Evolutionary conservation across 2,797 vertebrate genomes (phyloP), one percentile per base, ranked within the genome.

Genomic region (Babyrousa celebensis): DNA sequence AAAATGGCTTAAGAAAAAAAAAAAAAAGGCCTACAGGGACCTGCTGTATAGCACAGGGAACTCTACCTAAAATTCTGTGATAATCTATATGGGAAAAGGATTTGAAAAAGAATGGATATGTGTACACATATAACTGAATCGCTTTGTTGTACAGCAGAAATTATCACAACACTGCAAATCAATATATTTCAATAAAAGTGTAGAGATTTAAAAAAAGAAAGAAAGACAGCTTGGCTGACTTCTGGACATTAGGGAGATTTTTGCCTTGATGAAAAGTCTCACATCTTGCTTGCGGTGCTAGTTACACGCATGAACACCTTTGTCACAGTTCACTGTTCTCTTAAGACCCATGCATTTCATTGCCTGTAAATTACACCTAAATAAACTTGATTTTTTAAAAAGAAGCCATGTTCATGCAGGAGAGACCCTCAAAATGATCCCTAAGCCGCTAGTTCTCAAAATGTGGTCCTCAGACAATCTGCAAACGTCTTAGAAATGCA

Each of bases 341-440:
- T 78, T 78, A 32, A 78, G 75, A 23, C 32, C 32, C 11, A 78
- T 78, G 52, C 29, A 56, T 78, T 32, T 32, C 18, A 78, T 20
- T 32, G 18, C 75, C 32, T 32, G 20, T 56, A 78, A 15, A 78
- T 78, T 56, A 78, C 3, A 56, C 75, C 29, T 56, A 12, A 56
- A 32, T 32, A 32, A 78, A 78, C 18, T 23, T 78, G 52, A 4
- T 78, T 56, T n/a, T 25, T 12, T 5, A 43, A 27, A 78, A 23
- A 21, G 11, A 21, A 78, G 21, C 12, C 6, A 48, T 48, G 56
- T 78, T 56, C 21, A 52, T 56, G 18, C 29, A 56, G 52, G 29
- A 56, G 56, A 84, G 83, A 72, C n/a, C n/a, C 86, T 89, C 32
- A 65, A 85, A 25, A 83, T n/a, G 77, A 60, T 54, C n/a, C 84